These are phyloP conservation scores for Lamproptera curius DNA, from an alignment of 2,888 invertebrate genomes.

Conservation along the genomic window DNA sequence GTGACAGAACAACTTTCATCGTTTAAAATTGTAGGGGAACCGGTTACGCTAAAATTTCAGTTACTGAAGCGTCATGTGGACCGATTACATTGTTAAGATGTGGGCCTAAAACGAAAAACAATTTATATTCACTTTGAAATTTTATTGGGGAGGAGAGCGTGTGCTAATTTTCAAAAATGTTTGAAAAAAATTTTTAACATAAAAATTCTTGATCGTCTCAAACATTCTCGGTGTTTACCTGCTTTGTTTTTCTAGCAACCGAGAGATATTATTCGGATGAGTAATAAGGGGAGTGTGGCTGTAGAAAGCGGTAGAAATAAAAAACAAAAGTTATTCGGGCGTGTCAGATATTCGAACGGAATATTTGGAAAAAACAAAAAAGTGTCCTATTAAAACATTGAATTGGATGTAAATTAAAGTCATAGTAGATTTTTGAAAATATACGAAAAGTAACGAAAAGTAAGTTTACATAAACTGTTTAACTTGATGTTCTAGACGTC, in stretches of 20 bases:
- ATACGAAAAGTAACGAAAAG: not conserved
- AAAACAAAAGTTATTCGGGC: conserved; percentile 2
- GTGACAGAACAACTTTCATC: too few species aligned
- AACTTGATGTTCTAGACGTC: too few species aligned
- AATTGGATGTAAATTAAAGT: not conserved
- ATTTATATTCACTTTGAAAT: too few species aligned
- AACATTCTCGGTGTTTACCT: not conserved
- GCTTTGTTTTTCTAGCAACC: conserved; percentile 1
- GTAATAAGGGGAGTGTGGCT: not conserved
- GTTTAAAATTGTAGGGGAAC: too few species aligned
- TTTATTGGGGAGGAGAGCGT: not conserved
- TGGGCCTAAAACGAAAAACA: too few species aligned
- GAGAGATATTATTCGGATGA: conserved; percentile 1
- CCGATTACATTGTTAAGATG: too few species aligned
- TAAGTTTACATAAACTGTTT: too few species aligned
- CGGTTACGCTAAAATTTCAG: too few species aligned
- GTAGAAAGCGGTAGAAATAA: not conserved
- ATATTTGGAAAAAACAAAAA: too few species aligned
- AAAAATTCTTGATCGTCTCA: not conserved
- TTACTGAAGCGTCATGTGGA: too few species aligned
- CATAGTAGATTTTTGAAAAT: not conserved
- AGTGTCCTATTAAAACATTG: not conserved
- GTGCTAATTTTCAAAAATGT: conserved; percentile 1
- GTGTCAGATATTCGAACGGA: conserved; percentile 2
- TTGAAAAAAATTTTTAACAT: not conserved